A percentile compares a stretch with the other conserved stretches of the same genome.
Conservation (phyloP, 2,797 vertebrate genomes). For the Brotogeris chrysoptera region DNA sequence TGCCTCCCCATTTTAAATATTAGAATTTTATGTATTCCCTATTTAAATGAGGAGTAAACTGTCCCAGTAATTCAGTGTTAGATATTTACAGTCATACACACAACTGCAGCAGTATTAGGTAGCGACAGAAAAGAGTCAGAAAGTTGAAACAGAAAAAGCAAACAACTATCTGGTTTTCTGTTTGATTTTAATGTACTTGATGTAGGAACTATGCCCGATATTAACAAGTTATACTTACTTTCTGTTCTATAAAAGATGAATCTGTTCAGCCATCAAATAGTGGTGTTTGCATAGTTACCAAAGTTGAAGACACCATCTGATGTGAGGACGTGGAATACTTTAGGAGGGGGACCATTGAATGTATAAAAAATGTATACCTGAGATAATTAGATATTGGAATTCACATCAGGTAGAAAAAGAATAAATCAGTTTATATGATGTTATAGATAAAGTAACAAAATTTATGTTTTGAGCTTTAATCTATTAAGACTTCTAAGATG, state of each 20-base stretch:
- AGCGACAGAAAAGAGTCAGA: conserved; percentile 26
- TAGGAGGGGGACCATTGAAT: not conserved
- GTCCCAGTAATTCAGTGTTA: conserved; percentile 55
- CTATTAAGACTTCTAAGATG: conserved; percentile 29
- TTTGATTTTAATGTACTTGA: conserved; percentile 37
- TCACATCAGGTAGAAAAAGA: conserved; percentile 23
- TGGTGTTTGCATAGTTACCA: not conserved
- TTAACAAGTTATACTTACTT: conserved; percentile 8
- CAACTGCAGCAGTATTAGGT: conserved; percentile 15
- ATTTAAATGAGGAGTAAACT: conserved; percentile 50
- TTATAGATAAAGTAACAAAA: conserved; percentile 45
- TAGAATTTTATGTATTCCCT: conserved; percentile 42
- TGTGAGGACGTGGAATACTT: not conserved
- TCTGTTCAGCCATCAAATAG: not conserved
- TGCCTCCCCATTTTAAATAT: conserved; percentile 55
- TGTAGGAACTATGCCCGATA: not conserved
- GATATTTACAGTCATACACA: conserved; percentile 22
- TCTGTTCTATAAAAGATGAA: not conserved
- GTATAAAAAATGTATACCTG: conserved; percentile 11
- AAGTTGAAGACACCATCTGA: not conserved
- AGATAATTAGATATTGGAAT: conserved; percentile 30
- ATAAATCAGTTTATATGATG: conserved; percentile 42
- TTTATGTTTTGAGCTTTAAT: conserved; percentile 47
- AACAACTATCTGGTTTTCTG: not conserved
- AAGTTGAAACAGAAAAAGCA: not conserved